Evolutionary conservation across 2,113 vertebrate genomes (phyloP).

Genomic region (Colaptes auratus): DNA sequence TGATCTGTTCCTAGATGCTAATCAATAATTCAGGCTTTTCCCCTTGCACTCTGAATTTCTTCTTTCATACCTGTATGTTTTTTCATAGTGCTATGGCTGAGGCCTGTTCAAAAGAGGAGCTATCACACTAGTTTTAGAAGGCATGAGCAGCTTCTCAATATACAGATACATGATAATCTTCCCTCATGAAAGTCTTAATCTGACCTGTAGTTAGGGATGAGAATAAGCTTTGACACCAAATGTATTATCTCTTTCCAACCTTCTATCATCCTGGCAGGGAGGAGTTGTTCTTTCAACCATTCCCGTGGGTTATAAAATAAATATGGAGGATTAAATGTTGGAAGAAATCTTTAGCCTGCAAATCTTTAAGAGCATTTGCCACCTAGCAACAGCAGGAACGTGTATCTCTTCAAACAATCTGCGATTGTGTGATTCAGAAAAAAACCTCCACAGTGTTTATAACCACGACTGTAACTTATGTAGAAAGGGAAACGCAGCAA

Average conservation of each 20-base stretch:
- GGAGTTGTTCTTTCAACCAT: not conserved
- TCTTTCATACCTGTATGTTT: not conserved
- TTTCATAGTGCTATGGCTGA: not conserved
- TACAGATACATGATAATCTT: not conserved
- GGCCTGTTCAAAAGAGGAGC: not conserved
- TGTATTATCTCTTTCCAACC: not conserved
- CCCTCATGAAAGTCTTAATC: not conserved
- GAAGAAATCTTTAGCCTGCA: slow-evolving; percentile 45
- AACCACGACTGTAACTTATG: slow-evolving; percentile 41
- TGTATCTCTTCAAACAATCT: slow-evolving; percentile 59
- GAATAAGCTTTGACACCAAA: not conserved
- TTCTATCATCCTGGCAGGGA: not conserved
- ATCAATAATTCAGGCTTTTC: not conserved
- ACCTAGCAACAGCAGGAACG: slow-evolving; percentile 66
- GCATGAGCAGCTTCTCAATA: not conserved
- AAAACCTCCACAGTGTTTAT: slow-evolving; percentile 57
- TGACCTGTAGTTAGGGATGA: not conserved
- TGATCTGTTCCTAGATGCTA: not conserved
- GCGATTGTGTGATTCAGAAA: slow-evolving; percentile 65
- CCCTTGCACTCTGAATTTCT: not conserved
- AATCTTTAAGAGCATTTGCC: slow-evolving; percentile 70
- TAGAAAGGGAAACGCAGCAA: slow-evolving; percentile 54
- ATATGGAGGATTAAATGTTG: slow-evolving; percentile 34
- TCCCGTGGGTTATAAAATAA: slow-evolving; percentile 31
- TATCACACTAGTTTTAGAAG: not conserved